phyloP scores from a whole-genome alignment of 2,797 vertebrate genomes.

The Helostoma temminkii region DNA sequence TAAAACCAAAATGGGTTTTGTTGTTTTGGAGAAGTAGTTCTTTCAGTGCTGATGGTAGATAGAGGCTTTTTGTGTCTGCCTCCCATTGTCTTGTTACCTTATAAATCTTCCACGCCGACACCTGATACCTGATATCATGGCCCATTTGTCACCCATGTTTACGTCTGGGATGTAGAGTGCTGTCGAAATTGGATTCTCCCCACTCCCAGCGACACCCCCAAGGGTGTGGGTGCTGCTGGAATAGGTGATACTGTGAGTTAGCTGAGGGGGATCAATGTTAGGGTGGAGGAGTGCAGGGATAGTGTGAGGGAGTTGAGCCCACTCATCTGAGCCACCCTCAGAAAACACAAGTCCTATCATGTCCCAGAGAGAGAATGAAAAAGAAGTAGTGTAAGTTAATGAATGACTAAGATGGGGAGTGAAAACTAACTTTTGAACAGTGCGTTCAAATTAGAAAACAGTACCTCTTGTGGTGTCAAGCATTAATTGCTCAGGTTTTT shows the following conservation, averaged over 20 bases:
- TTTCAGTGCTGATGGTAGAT: slow-evolving; percentile 54
- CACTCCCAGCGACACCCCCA: slow-evolving; percentile 12
- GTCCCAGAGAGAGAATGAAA: slow-evolving; percentile 16
- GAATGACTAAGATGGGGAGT: slow-evolving; percentile 40
- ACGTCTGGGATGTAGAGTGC: slow-evolving; percentile 73
- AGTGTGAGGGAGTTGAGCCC: slow-evolving; percentile 41
- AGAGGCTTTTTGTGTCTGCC: slow-evolving; percentile 63
- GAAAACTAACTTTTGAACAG: slow-evolving; percentile 10
- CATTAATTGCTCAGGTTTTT: neutral
- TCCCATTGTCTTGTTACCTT: slow-evolving; percentile 76
- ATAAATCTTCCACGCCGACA: slow-evolving; percentile 77
- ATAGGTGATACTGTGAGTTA: slow-evolving; percentile 52
- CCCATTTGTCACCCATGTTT: slow-evolving; percentile 83
- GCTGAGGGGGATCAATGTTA: slow-evolving; percentile 41
- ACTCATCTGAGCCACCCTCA: slow-evolving; percentile 53
- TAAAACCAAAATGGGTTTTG: slow-evolving; percentile 42
- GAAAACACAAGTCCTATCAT: slow-evolving; percentile 63
- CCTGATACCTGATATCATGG: slow-evolving; percentile 71
- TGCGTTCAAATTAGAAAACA: neutral
- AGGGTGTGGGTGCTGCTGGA: slow-evolving; percentile 54
- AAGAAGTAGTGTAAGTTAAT: slow-evolving; percentile 39
- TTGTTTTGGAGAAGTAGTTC: slow-evolving; percentile 26
- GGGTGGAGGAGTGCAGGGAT: slow-evolving; percentile 56
- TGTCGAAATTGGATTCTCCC: slow-evolving; percentile 47
- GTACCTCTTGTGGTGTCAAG: neutral